A percentile compares a stretch with the other conserved stretches of the same genome.
Evolutionary conservation across 2,888 invertebrate species (phyloP).

Genomic region (Listrodromus nycthemerus): DNA sequence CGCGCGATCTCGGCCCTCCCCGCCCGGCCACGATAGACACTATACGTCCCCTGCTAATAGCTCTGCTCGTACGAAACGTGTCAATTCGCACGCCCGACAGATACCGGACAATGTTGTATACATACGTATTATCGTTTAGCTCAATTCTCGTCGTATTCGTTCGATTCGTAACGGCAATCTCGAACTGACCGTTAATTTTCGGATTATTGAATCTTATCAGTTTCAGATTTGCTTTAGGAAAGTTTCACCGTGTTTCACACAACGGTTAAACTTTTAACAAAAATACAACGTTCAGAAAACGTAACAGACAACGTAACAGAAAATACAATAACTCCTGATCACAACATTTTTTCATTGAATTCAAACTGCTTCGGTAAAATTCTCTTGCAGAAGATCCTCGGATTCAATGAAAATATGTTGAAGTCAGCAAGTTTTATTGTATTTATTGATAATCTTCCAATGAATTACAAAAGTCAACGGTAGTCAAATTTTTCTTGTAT

Average conservation of each 20-base stretch:
- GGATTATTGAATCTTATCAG: background rate
- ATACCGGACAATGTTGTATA: conserved; percentile 50
- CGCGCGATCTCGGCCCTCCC: conserved; percentile 57
- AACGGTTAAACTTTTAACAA: background rate
- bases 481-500: background rate
- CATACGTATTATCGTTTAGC: conserved; percentile 38
- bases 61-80: conserved; percentile 66
- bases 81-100: conserved; percentile 68
- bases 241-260: background rate
- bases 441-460: too few species aligned
- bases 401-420: too few species aligned
- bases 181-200: background rate
- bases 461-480: too few species aligned
- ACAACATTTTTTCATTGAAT: too few species aligned
- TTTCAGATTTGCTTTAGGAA: background rate
- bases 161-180: background rate
- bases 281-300: too few species aligned
- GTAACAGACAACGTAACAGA: too few species aligned
- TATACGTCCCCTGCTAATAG: conserved; percentile 53
- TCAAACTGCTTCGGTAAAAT: too few species aligned
- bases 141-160: background rate
- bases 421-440: too few species aligned
- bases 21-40: conserved; percentile 2
- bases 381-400: too few species aligned
- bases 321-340: too few species aligned